Conservation (phyloP, 2,888 invertebrate species). For the Physocephala rufipes region DNA sequence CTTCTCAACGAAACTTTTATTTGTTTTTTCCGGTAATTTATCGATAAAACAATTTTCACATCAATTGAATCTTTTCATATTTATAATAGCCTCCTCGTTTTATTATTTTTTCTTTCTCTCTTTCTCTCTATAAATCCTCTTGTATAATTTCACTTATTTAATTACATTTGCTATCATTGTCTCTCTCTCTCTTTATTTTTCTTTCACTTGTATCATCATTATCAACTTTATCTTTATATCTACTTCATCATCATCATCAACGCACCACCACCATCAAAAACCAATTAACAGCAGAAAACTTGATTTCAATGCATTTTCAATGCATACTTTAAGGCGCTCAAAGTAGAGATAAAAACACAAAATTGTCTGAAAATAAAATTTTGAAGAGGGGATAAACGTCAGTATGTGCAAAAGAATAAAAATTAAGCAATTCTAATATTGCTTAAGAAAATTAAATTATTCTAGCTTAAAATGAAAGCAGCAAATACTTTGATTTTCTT, state of each 20-base stretch:
- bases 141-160: too few relatives aligned
- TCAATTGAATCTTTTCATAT: not conserved
- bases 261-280: slow-evolving; percentile 35
- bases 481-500: slow-evolving; percentile 30
- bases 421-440: slow-evolving; percentile 15
- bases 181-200: not conserved
- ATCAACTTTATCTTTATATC: too few relatives aligned
- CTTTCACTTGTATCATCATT: not conserved
- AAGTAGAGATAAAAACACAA: slow-evolving; percentile 51
- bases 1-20: not conserved
- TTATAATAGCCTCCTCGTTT: too few relatives aligned
- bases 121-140: too few relatives aligned
- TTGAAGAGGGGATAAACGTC: slow-evolving; percentile 66
- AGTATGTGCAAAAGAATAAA: slow-evolving; percentile 51
- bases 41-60: too few relatives aligned
- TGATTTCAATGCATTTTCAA: slow-evolving; percentile 21
- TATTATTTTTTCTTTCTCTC: too few relatives aligned
- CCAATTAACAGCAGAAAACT: slow-evolving; percentile 7
- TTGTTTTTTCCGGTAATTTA: too few relatives aligned
- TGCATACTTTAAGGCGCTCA: slow-evolving; percentile 48
- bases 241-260: not conserved
- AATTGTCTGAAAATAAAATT: slow-evolving; percentile 65
- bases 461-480: slow-evolving; percentile 38
- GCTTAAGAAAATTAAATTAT: slow-evolving; percentile 44
- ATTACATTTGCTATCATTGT: not conserved